Percentiles rank a stretch among this genome's conserved stretches.
phyloP scores from a whole-genome alignment of 2,888 invertebrate genomes.

The Fragum sueziense region DNA sequence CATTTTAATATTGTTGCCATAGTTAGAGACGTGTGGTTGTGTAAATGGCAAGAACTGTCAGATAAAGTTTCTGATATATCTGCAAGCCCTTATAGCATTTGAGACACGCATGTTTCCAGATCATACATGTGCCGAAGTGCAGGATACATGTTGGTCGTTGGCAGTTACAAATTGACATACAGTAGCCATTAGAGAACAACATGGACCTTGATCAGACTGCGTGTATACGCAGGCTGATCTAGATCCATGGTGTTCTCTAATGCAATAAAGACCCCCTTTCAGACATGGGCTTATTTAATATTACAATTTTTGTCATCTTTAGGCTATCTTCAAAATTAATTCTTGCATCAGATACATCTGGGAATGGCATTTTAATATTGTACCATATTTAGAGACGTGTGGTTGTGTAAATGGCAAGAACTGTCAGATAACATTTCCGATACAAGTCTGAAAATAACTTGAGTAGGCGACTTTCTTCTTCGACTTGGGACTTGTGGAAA shows the following conservation, averaged over 20 bases:
- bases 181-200: background rate
- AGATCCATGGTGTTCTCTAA: background rate
- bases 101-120: too few relatives aligned
- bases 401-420: background rate
- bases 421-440: background rate
- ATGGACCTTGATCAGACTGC: background rate
- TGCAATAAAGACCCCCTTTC: too few relatives aligned
- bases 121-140: too few relatives aligned
- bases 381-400: background rate
- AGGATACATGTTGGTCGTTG: too few relatives aligned
- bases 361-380: background rate
- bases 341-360: too few relatives aligned
- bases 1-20: background rate
- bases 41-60: background rate
- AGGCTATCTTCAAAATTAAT: too few relatives aligned
- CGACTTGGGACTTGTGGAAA: background rate
- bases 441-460: slow-evolving; percentile 9
- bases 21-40: background rate
- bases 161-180: too few relatives aligned
- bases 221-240: background rate
- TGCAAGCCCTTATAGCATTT: too few relatives aligned
- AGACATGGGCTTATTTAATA: too few relatives aligned
- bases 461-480: slow-evolving; percentile 16
- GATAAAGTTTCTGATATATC: too few relatives aligned
- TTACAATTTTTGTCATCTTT: too few relatives aligned